These are phyloP conservation scores for Zaprionus capensis DNA, from an alignment of 1,140 invertebrate species.

Conservation along the genomic window DNA sequence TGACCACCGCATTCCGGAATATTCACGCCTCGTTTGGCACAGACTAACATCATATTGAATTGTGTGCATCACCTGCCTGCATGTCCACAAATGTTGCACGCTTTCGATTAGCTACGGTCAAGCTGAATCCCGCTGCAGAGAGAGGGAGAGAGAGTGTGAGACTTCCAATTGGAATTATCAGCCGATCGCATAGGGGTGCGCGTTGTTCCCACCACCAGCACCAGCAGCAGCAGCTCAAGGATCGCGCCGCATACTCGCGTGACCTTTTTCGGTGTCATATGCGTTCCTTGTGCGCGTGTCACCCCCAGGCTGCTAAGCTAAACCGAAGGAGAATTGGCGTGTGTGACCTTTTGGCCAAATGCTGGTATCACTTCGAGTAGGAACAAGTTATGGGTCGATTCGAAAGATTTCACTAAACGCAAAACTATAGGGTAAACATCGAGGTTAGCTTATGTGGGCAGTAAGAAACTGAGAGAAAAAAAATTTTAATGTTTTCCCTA, in stretches of 20 bases:
- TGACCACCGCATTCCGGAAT: slow-evolving; percentile 1
- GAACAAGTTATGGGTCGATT: slow-evolving; percentile 41
- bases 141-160: neutral
- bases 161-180: slow-evolving; percentile 59
- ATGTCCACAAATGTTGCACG: slow-evolving; percentile 63
- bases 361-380: slow-evolving; percentile 59
- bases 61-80: slow-evolving; percentile 46
- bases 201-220: slow-evolving; percentile 45
- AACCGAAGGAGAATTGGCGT: slow-evolving; percentile 39
- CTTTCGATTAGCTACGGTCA: slow-evolving; percentile 35
- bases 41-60: neutral
- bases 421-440: neutral
- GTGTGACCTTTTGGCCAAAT: slow-evolving; percentile 75
- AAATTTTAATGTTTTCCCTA: neutral
- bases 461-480: neutral
- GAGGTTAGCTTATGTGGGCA: neutral
- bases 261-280: slow-evolving; percentile 29
- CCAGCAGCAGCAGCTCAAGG: slow-evolving; percentile 14
- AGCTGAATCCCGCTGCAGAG: slow-evolving; percentile 27
- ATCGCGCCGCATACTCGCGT: slow-evolving; percentile 52
- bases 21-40: slow-evolving; percentile 14
- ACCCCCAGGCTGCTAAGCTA: slow-evolving; percentile 35
- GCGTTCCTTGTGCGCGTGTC: slow-evolving; percentile 63
- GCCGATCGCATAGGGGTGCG: slow-evolving; percentile 50
- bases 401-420: slow-evolving; percentile 54